Conservation (phyloP, 2,888 invertebrate species). For the Scaptomyza parva region DNA sequence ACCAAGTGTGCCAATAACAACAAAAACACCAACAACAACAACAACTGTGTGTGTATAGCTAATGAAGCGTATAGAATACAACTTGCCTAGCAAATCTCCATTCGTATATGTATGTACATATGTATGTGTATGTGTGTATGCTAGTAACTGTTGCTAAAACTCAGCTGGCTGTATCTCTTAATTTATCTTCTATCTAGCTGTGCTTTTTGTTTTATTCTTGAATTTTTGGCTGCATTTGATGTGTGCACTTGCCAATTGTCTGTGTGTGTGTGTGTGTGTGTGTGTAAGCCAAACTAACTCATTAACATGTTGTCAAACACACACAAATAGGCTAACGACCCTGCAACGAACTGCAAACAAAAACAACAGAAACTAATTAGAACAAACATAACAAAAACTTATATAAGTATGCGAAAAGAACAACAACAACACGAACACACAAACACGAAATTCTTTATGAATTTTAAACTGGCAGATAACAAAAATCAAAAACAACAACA, state of each 20-base stretch:
- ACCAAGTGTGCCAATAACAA: slow-evolving; percentile 73
- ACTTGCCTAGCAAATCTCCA: slow-evolving; percentile 35
- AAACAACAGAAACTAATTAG: slow-evolving; percentile 39
- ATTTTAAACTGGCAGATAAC: slow-evolving; percentile 37
- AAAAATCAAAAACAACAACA: slow-evolving; percentile 34
- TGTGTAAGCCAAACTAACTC: slow-evolving; percentile 38
- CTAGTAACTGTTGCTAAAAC: slow-evolving; percentile 14
- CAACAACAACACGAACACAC: slow-evolving; percentile 4
- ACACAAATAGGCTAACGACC: slow-evolving; percentile 27
- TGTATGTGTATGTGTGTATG: slow-evolving; percentile 11
- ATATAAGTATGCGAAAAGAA: neutral
- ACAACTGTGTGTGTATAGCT: slow-evolving; percentile 29
- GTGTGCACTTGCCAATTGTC: slow-evolving; percentile 47
- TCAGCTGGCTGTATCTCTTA: slow-evolving; percentile 20
- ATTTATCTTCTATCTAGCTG: slow-evolving; percentile 8
- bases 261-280: no score
- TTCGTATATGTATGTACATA: slow-evolving; percentile 21
- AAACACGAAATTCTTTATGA: slow-evolving; percentile 18
- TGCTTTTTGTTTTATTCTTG: slow-evolving; percentile 44
- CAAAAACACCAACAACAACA: slow-evolving; percentile 44
- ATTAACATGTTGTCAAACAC: slow-evolving; percentile 52
- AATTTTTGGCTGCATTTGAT: slow-evolving; percentile 24
- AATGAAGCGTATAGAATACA: slow-evolving; percentile 36
- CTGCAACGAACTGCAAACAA: slow-evolving; percentile 23
- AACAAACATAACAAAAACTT: slow-evolving; percentile 16